Conservation (phyloP, 2,113 vertebrate genomes). For the Thunnus maccoyii region DNA sequence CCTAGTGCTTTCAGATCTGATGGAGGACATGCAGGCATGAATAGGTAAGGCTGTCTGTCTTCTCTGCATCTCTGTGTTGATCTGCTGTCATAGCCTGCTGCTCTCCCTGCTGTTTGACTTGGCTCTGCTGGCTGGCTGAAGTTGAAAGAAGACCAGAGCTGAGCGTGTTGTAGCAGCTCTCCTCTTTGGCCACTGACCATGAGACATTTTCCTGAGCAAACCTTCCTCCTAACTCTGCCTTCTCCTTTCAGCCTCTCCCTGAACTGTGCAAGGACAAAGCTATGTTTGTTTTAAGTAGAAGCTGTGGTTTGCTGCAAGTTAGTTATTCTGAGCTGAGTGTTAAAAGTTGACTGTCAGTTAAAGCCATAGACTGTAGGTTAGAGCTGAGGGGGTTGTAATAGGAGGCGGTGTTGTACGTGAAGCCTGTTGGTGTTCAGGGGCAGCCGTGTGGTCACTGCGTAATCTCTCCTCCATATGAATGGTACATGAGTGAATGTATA, state of each 20-base stretch:
- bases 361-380: not conserved
- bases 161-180: slow-evolving; percentile 43
- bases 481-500: slow-evolving; percentile 29
- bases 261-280: slow-evolving; percentile 40
- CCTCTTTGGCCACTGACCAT: slow-evolving; percentile 50
- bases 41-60: slow-evolving; percentile 75
- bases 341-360: slow-evolving; percentile 70
- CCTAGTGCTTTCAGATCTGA: slow-evolving; percentile 74
- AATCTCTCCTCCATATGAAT: slow-evolving; percentile 54
- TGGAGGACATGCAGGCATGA: slow-evolving; percentile 79
- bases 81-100: slow-evolving; percentile 55
- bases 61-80: slow-evolving; percentile 59
- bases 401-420: slow-evolving; percentile 41
- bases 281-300: slow-evolving; percentile 62
- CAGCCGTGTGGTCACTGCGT: slow-evolving; percentile 68
- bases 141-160: slow-evolving; percentile 62
- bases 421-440: slow-evolving; percentile 69
- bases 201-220: slow-evolving; percentile 48
- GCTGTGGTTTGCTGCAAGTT: slow-evolving; percentile 56
- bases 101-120: slow-evolving; percentile 51
- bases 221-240: slow-evolving; percentile 7
- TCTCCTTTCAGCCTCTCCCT: slow-evolving; percentile 18
- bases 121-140: slow-evolving; percentile 54
- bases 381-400: slow-evolving; percentile 7
- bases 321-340: slow-evolving; percentile 56